Conservation (phyloP, 2,888 invertebrate species). For the Onchidella celtica region DNA sequence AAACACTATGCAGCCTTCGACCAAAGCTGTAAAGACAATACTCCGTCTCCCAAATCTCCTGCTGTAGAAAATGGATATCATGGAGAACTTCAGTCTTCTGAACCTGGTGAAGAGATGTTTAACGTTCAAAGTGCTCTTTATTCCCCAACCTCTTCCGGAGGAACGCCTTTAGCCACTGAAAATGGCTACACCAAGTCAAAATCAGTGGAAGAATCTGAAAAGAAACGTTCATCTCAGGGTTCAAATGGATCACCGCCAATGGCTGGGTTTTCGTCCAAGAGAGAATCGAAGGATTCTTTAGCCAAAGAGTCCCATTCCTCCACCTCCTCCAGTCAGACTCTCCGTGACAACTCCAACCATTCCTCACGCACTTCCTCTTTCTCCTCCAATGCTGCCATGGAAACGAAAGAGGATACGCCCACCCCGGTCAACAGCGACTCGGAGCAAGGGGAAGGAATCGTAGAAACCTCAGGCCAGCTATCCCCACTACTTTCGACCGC, state of each 20-base stretch:
- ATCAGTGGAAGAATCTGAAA: background rate
- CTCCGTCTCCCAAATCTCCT: background rate
- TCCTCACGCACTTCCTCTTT: slow-evolving; percentile 43
- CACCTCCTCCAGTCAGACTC: slow-evolving; percentile 48
- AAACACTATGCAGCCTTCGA: slow-evolving; percentile 8
- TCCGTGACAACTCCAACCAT: slow-evolving; percentile 34
- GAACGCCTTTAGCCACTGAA: no score
- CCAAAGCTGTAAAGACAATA: background rate
- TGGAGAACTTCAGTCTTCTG: background rate
- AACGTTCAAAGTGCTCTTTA: background rate
- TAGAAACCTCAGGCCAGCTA: background rate
- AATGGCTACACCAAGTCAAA: background rate
- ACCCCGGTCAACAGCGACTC: slow-evolving; percentile 72
- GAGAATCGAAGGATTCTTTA: slow-evolving; percentile 16
- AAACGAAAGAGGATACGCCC: slow-evolving; percentile 64
- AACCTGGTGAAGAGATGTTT: background rate
- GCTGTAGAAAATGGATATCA: background rate
- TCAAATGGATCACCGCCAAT: background rate
- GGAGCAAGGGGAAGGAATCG: slow-evolving; percentile 52
- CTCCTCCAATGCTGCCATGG: slow-evolving; percentile 52
- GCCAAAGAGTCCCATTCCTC: slow-evolving; percentile 42
- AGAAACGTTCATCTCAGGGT: background rate
- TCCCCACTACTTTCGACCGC: slow-evolving; percentile 20
- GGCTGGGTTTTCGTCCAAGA: slow-evolving; percentile 8
- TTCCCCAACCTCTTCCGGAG: background rate